Percentiles rank a stretch among this genome's conserved stretches.
Conservation (phyloP, 30 jellyfish, hydroid and myxozoan genomes). For the Aurelia sp. region DNA sequence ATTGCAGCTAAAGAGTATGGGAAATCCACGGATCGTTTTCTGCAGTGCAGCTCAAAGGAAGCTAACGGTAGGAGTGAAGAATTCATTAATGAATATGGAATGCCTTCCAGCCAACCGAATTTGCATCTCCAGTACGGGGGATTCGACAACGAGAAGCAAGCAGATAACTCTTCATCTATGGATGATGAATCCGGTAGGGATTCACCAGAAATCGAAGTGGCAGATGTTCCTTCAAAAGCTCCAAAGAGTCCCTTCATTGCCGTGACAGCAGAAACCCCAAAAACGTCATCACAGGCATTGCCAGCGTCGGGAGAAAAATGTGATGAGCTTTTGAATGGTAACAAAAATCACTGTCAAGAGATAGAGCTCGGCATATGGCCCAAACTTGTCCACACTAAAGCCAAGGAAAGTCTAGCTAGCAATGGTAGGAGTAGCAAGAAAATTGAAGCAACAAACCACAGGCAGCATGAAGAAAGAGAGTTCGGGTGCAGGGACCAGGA, state of each 20-base stretch:
- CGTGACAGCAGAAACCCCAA: too few relatives aligned
- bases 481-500: constrained; percentile 6
- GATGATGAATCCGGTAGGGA: too few relatives aligned
- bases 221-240: too few relatives aligned
- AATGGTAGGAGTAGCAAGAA: constrained; percentile 1
- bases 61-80: background rate
- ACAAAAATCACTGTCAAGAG: background rate
- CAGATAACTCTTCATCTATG: too few relatives aligned
- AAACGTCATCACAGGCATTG: background rate
- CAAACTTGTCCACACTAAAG: constrained; percentile 1
- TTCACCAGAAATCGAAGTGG: too few relatives aligned
- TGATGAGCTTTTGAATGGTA: background rate
- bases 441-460: background rate
- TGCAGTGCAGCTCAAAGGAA: background rate
- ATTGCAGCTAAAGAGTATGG: background rate
- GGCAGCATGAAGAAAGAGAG: background rate
- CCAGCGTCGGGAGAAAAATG: background rate
- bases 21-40: background rate
- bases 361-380: constrained; percentile 36
- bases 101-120: too few relatives aligned
- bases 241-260: too few relatives aligned
- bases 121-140: too few relatives aligned
- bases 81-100: too few relatives aligned
- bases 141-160: too few relatives aligned
- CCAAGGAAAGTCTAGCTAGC: too few relatives aligned